These are phyloP conservation scores for Apostichopus parvimensis DNA, from an alignment of 35 echinoderm and acorn worm genomes.

Conservation along the genomic window DNA sequence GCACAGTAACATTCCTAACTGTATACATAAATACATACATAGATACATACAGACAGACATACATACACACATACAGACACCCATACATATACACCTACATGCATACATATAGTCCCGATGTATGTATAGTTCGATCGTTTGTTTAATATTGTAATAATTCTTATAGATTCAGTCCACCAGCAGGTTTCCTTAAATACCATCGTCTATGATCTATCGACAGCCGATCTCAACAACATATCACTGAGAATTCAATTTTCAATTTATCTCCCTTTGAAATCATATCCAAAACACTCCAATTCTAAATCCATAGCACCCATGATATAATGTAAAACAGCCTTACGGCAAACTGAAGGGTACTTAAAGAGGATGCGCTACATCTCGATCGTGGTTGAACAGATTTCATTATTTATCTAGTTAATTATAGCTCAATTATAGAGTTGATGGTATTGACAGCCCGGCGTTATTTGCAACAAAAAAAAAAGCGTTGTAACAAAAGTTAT, in stretches of 20 bases:
- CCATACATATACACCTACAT: too few species aligned
- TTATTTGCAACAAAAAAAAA: neutral
- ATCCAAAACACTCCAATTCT: constrained; percentile 49
- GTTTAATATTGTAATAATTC: constrained; percentile 12
- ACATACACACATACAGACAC: too few species aligned
- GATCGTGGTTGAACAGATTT: neutral
- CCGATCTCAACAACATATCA: constrained; percentile 29
- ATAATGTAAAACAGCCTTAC: constrained; percentile 53
- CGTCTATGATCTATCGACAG: constrained; percentile 8
- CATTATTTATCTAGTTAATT: neutral
- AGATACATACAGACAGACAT: too few species aligned
- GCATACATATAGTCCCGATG: too few species aligned
- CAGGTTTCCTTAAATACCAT: neutral
- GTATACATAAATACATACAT: too few species aligned
- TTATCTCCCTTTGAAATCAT: constrained; percentile 56
- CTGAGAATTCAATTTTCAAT: constrained; percentile 56
- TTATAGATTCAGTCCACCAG: neutral
- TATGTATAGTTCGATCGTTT: constrained; percentile 1
- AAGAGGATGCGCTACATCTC: neutral
- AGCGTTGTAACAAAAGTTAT: neutral
- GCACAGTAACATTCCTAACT: too few species aligned
- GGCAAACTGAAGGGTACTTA: constrained; percentile 17
- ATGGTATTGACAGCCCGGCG: too few species aligned
- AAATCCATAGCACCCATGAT: constrained; percentile 52
- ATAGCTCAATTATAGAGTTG: too few species aligned